Evolutionary conservation across 2,888 invertebrate species (phyloP).

Genomic region (Hofmannophila pseudospretella): DNA sequence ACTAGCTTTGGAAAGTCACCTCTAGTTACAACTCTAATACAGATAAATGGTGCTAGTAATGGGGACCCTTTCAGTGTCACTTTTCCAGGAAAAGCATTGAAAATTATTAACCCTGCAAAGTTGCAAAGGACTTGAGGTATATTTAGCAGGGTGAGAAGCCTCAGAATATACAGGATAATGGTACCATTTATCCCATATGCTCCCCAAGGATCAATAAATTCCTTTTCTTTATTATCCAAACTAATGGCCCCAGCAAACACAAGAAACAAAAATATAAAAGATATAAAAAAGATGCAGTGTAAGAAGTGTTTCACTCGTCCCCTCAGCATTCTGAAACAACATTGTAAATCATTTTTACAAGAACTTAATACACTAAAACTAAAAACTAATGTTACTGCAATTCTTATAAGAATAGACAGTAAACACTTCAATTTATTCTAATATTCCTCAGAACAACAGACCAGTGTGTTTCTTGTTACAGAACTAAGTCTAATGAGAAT

Average conservation of each 20-base stretch:
- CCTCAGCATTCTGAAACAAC: slow-evolving; percentile 75
- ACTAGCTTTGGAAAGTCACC: slow-evolving; percentile 96
- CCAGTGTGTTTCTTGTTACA: too few species aligned
- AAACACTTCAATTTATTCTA: too few species aligned
- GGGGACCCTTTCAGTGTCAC: slow-evolving; percentile 93
- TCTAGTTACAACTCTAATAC: slow-evolving; percentile 94
- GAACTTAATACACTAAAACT: too few species aligned
- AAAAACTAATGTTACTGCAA: too few species aligned
- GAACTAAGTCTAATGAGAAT: background rate
- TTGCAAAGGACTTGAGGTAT: slow-evolving; percentile 94
- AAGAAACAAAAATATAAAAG: slow-evolving; percentile 87
- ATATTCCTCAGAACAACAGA: too few species aligned
- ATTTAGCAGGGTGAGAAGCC: slow-evolving; percentile 89
- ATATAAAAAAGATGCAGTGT: slow-evolving; percentile 86
- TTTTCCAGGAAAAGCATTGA: slow-evolving; percentile 97
- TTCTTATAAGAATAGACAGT: too few species aligned
- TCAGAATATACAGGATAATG: slow-evolving; percentile 84
- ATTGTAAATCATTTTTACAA: background rate
- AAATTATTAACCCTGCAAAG: slow-evolving; percentile 90
- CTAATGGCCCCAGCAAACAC: slow-evolving; percentile 80
- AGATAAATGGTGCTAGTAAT: slow-evolving; percentile 94
- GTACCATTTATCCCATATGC: slow-evolving; percentile 88
- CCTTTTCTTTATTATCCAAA: slow-evolving; percentile 75
- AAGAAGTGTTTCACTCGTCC: slow-evolving; percentile 87
- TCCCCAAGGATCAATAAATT: slow-evolving; percentile 87